phyloP scores from a whole-genome alignment of 2,888 invertebrate genomes.

The Crossocerus cetratus region DNA sequence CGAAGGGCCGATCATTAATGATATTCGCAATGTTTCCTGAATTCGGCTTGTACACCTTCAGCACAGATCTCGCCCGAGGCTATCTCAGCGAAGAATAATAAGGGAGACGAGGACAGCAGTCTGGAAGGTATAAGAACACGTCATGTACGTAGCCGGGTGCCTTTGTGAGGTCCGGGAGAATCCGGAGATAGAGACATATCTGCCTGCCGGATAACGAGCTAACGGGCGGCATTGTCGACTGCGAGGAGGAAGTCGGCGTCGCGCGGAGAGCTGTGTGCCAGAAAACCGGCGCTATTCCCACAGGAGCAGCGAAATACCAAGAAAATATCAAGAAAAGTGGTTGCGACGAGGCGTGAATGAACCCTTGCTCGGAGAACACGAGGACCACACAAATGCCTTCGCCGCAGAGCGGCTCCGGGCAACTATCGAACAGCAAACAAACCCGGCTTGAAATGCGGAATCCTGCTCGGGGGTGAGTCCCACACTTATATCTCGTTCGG shows the following conservation, averaged over 20 bases:
- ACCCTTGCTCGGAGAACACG: neutral
- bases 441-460: neutral
- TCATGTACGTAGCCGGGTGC: neutral
- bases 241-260: too few relatives aligned
- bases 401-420: too few relatives aligned
- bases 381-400: neutral
- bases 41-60: too few relatives aligned
- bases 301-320: neutral
- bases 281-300: neutral
- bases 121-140: too few relatives aligned
- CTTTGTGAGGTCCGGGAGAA: constrained; percentile 22
- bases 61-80: too few relatives aligned
- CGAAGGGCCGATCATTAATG: too few relatives aligned
- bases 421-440: neutral
- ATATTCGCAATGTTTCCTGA: too few relatives aligned
- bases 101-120: too few relatives aligned
- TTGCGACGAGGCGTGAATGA: constrained; percentile 1
- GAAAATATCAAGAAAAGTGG: neutral
- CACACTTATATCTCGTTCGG: neutral
- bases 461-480: neutral
- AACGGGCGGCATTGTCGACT: constrained; percentile 37
- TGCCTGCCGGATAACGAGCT: constrained; percentile 36
- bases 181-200: constrained; percentile 43
- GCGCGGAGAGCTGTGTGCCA: neutral
- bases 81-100: too few relatives aligned